phyloP scores from a whole-genome alignment of 2,797 vertebrate genomes.

The Coregonus ussuriensis region DNA sequence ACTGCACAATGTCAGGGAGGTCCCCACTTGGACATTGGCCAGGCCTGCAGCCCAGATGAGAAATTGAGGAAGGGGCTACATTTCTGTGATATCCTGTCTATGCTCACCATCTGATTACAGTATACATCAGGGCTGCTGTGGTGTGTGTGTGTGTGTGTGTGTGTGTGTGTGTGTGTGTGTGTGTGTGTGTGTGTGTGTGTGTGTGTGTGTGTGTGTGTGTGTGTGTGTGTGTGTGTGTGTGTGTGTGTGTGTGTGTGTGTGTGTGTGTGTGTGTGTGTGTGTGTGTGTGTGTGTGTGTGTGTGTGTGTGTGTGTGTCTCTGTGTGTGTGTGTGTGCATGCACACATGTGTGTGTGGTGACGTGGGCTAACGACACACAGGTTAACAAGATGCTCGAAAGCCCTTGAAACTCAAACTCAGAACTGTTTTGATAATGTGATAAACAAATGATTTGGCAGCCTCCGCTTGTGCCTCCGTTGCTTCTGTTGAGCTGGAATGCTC shows the following conservation, averaged over 20 bases:
- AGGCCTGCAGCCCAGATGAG: slow-evolving; percentile 74
- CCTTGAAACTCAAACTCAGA: slow-evolving; percentile 51
- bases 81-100: slow-evolving; percentile 69
- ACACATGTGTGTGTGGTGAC: slow-evolving; percentile 20
- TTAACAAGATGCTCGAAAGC: slow-evolving; percentile 35
- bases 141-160: slow-evolving; percentile 14
- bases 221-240: slow-evolving; percentile 34
- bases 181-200: slow-evolving; percentile 25
- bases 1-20: slow-evolving; percentile 65
- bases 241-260: slow-evolving; percentile 22
- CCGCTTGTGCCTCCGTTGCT: slow-evolving; percentile 40
- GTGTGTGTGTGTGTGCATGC: slow-evolving; percentile 25
- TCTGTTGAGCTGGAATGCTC: slow-evolving; percentile 57
- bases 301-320: slow-evolving; percentile 26
- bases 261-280: slow-evolving; percentile 56
- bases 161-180: slow-evolving; percentile 32
- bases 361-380: slow-evolving; percentile 39
- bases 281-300: slow-evolving; percentile 18
- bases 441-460: slow-evolving; percentile 52
- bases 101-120: slow-evolving; percentile 56
- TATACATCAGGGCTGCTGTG: slow-evolving; percentile 18
- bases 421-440: slow-evolving; percentile 52
- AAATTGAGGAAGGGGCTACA: slow-evolving; percentile 65
- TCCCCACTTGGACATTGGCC: slow-evolving; percentile 61
- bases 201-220: slow-evolving; percentile 50